Base-by-base conservation (phyloP, 2,888 invertebrate species). In the Dorcus hopei region DNA sequence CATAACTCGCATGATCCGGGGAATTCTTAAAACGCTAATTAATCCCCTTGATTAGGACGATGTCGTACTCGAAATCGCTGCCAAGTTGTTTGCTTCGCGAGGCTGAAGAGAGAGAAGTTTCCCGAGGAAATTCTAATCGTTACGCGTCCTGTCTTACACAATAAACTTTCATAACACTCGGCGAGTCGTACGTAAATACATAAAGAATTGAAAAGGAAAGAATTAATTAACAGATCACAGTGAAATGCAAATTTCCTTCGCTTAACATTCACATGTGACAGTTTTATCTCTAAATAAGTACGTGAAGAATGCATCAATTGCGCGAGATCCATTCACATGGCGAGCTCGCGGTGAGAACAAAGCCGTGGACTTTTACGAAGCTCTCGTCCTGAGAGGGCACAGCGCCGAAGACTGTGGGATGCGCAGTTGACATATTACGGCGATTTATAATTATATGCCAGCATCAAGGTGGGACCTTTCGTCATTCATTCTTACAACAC, bases 21-120 rank as follows among this genome's bases (percentile, higher is more conserved):
- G 65, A 67, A 65, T 68, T 65, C 68, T 68, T 68, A 66, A 64
- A 66, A 67, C 66, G 68, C 62, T 68, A 68, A 69, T 69, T 67
- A 68, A 68, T 68, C 67, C 68, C 62, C 59, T 66, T 68, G 65
- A 69, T 68, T 69, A 66, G 64, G 63, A 60, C 62, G 58, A 59
- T 59, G 26, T 33, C 26, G 26, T 7, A 33, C 26, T 33, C 26
- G 26, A 33, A 33, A 33, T 33, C 26, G 26, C 26, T 33, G 26
- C 26, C 26, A 7, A 33, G 26, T 33, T 33, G 26, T 33, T 33
- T 33, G 6, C 26, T 33, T 33, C 26, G 4, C 26, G 26, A 33
- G 6, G 7, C 19, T 19, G 19, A 2, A 19, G 3, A 19, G 3
- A 19, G 19, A 19, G 19, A 19, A 19, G 19, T 19, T 19, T 19